Evolutionary conservation across 2,797 vertebrate genomes (phyloP).

Genomic region (Argentina silus): DNA sequence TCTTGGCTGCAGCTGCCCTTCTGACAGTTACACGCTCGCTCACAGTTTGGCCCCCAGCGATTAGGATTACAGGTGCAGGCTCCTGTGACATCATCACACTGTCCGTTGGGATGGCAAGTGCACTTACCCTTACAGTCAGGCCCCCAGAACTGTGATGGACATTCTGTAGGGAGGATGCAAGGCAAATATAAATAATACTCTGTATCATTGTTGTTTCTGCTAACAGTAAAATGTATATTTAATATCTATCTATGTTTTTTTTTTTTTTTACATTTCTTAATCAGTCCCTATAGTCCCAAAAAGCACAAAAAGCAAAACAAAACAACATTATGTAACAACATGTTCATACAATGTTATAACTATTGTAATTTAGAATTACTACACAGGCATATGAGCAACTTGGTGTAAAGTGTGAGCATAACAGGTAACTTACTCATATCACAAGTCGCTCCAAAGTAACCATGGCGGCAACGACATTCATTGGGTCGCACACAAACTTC

Average conservation of each 20-base stretch:
- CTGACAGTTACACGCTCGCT: constrained; percentile 85
- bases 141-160: constrained; percentile 88
- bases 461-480: constrained; percentile 88
- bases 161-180: constrained; percentile 69
- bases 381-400: no score
- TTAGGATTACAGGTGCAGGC: constrained; percentile 87
- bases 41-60: constrained; percentile 87
- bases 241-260: background rate
- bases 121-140: constrained; percentile 90
- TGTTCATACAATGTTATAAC: no score
- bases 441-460: constrained; percentile 89
- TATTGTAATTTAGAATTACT: no score
- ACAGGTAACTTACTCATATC: constrained; percentile 83
- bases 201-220: background rate
- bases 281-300: no score
- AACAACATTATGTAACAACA: no score
- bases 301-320: no score
- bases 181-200: background rate
- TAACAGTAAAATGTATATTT: background rate
- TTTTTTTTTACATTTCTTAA: no score
- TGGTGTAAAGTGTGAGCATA: no score
- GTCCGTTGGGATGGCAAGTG: constrained; percentile 85
- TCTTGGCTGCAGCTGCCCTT: constrained; percentile 85
- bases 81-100: constrained; percentile 85
- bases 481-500: constrained; percentile 87